Evolutionary conservation across 2,797 vertebrate genomes (phyloP), one percentile per base, ranked within the genome.

Genomic region (Myripristis murdjan): DNA sequence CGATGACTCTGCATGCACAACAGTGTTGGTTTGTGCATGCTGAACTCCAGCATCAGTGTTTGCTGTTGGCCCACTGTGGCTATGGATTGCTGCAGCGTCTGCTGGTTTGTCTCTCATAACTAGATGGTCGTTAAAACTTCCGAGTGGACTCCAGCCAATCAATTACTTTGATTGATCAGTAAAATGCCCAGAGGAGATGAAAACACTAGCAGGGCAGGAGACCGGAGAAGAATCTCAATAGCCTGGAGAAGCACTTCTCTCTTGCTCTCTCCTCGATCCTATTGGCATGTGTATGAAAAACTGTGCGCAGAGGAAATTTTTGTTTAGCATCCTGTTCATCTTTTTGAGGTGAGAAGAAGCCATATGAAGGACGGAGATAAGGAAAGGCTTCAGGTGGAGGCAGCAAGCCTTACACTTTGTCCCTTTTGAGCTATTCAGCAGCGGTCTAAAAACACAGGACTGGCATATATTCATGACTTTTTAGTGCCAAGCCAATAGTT

Each of bases 141-240:
- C 18, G 12, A 78, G 65, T 78, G 83, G 81, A 90, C 70, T 75
- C 28, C 52, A 39, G 83, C 83, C 86, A 84, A 90, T 92, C 86
- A 87, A 89, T 92, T 82, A 84, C 48, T 64, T 56, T 78, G 88
- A 92, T 88, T 87, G 84, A 91, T 90, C 85, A 83, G 81, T 87
- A 58, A 88, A 90, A 82, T 68, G 64, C 87, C 72, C 70, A 22
- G 48, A 82, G 77, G 75, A 81, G 78, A 81, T 76, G 12, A 24
- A 82, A 84, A 84, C 73, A 22, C 49, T 44, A 10, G 73, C 76
- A 23, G 26, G 64, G 72, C 77, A 52, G 70, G 51, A 48, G 60
- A 37, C 79, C 48, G 66, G 39, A 3, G 73, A 41, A 67, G 86
- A 87, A 86, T 84, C 80, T 87, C 77, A 80, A 79, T 70, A 70